Conservation (phyloP, 2,888 invertebrate genomes). For the Rhingia campestris region DNA sequence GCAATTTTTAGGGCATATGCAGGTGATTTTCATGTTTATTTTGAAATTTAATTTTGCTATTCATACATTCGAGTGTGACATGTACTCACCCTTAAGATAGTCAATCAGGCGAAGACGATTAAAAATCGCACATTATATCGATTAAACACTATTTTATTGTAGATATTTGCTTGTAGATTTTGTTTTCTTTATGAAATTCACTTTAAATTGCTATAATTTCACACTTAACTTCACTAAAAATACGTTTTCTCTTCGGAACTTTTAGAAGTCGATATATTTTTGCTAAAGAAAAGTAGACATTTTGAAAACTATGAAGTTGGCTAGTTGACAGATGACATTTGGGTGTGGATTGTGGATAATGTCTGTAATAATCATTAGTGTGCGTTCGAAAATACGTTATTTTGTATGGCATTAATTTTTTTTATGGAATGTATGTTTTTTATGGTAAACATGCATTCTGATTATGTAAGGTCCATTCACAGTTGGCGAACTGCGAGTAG, state of each 20-base stretch:
- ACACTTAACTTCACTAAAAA: constrained; percentile 26
- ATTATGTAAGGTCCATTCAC: no score
- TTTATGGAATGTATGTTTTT: no score
- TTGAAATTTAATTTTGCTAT: background rate
- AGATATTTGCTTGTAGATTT: background rate
- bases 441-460: no score
- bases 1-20: constrained; percentile 1
- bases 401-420: background rate
- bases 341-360: constrained; percentile 17
- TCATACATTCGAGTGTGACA: background rate
- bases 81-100: constrained; percentile 38
- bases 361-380: background rate
- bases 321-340: constrained; percentile 56
- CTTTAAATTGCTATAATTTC: constrained; percentile 15
- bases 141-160: background rate
- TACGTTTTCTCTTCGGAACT: constrained; percentile 19
- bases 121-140: constrained; percentile 38
- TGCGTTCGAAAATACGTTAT: constrained; percentile 11
- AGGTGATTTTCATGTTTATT: background rate
- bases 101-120: constrained; percentile 17
- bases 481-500: no score
- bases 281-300: constrained; percentile 62
- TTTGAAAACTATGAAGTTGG: constrained; percentile 46
- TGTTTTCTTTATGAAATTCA: constrained; percentile 8
- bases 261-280: constrained; percentile 11